Percentiles rank a stretch among this genome's conserved stretches.
Evolutionary conservation across 2,888 invertebrate genomes (phyloP).

Genomic region (Mythimna impura): DNA sequence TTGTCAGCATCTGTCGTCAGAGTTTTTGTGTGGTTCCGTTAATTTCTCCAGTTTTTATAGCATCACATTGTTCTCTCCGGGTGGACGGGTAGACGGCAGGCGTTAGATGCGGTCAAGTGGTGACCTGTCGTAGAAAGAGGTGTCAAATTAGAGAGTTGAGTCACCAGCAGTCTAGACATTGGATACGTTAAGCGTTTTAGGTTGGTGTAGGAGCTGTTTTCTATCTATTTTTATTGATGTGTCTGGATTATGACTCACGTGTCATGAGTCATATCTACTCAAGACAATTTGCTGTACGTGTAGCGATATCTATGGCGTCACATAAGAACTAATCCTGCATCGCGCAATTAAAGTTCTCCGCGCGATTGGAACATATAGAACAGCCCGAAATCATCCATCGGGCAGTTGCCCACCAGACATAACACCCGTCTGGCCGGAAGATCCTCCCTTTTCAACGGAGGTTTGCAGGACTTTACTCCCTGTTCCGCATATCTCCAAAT

Average conservation of each 20-base stretch:
- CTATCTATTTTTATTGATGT: conserved; percentile 5
- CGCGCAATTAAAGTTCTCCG: no score
- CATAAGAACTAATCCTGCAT: no score
- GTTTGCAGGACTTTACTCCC: no score
- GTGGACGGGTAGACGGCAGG: conserved; percentile 71
- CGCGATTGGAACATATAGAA: no score
- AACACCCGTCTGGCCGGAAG: no score
- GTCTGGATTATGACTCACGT: background rate
- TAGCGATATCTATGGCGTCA: no score
- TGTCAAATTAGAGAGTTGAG: conserved; percentile 18
- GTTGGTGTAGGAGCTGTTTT: no score
- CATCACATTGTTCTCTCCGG: conserved; percentile 70
- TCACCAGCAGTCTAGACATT: conserved; percentile 32
- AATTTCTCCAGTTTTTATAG: conserved; percentile 77
- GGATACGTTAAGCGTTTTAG: background rate
- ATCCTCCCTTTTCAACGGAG: no score
- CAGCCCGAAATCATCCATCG: no score
- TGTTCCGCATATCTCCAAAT: no score
- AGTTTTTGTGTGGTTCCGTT: conserved; percentile 79
- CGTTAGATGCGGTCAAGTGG: conserved; percentile 58
- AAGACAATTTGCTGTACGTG: background rate
- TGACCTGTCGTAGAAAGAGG: conserved; percentile 20
- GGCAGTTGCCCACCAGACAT: no score
- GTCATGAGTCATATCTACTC: background rate
- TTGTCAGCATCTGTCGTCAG: conserved; percentile 84